phyloP scores from a whole-genome alignment of 2,888 invertebrate species.

The Acronicta alni region DNA sequence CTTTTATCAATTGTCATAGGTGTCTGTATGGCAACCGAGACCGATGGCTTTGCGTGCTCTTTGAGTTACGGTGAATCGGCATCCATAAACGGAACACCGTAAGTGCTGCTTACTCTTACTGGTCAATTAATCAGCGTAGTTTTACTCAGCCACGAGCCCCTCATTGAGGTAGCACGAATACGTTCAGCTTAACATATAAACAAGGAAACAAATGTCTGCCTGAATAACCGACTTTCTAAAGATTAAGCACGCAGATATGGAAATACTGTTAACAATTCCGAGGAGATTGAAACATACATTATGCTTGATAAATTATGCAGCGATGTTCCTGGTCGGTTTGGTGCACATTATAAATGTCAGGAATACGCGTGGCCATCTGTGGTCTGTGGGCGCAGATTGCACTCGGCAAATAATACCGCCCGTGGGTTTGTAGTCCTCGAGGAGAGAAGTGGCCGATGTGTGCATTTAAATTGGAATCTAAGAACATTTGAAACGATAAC shows the following conservation, averaged over 20 bases:
- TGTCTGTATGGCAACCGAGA: too few relatives aligned
- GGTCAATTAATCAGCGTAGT: too few relatives aligned
- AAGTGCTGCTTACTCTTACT: too few relatives aligned
- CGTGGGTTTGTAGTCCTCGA: slow-evolving; percentile 15
- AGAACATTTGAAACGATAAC: too few relatives aligned
- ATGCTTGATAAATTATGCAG: slow-evolving; percentile 50
- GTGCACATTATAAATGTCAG: slow-evolving; percentile 43
- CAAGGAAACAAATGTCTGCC: slow-evolving; percentile 12
- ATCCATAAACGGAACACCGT: too few relatives aligned
- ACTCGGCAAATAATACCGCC: slow-evolving; percentile 35
- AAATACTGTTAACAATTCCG: slow-evolving; percentile 41
- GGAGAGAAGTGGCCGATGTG: slow-evolving; percentile 16
- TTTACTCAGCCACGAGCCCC: too few relatives aligned
- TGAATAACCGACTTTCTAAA: slow-evolving; percentile 43
- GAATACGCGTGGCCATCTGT: slow-evolving; percentile 46
- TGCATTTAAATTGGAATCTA: too few relatives aligned
- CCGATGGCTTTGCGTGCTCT: too few relatives aligned
- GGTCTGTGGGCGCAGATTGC: slow-evolving; percentile 44
- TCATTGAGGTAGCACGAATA: too few relatives aligned
- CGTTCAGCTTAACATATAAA: slow-evolving; percentile 3
- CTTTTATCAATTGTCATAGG: too few relatives aligned
- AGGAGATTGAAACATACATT: slow-evolving; percentile 46
- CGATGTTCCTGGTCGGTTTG: slow-evolving; percentile 46
- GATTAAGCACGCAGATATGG: slow-evolving; percentile 44
- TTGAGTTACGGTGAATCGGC: too few relatives aligned